Evolutionary conservation across 2,113 vertebrate genomes (phyloP).

Genomic region (Pimephales promelas): DNA sequence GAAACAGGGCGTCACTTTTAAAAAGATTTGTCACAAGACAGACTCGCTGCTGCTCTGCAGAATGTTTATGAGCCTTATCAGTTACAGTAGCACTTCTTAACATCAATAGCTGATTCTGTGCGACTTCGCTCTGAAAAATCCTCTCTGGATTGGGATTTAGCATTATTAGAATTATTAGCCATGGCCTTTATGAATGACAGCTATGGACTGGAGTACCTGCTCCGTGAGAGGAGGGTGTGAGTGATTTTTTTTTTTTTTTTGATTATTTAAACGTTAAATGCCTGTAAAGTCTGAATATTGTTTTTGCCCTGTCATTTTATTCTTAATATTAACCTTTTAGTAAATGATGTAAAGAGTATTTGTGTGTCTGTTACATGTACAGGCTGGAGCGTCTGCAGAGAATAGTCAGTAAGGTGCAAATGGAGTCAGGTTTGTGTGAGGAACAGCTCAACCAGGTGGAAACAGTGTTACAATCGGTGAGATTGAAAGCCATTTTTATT

Average conservation of each 20-base stretch:
- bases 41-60: slow-evolving; percentile 10
- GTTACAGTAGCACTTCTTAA: not conserved
- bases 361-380: slow-evolving; percentile 46
- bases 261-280: not conserved
- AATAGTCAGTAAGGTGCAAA: slow-evolving; percentile 91
- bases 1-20: slow-evolving; percentile 52
- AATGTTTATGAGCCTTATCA: slow-evolving; percentile 1
- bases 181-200: slow-evolving; percentile 76
- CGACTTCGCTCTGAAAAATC: not conserved
- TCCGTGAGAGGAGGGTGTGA: slow-evolving; percentile 63
- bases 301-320: not conserved
- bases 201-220: slow-evolving; percentile 64
- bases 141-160: not conserved
- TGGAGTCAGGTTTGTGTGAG: slow-evolving; percentile 92
- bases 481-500: slow-evolving; percentile 24
- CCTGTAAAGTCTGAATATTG: not conserved
- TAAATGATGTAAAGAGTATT: not conserved
- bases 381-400: slow-evolving; percentile 93
- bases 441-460: slow-evolving; percentile 96
- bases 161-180: slow-evolving; percentile 6
- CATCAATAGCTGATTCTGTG: not conserved
- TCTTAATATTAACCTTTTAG: not conserved
- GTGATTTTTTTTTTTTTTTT: slow-evolving; percentile 39
- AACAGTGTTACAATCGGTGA: slow-evolving; percentile 86
- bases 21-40: slow-evolving; percentile 52